Percentiles rank a stretch among this genome's conserved stretches.
Evolutionary conservation across 2,113 vertebrate genomes (phyloP).

Genomic region (Aspidoscelis tigris): DNA sequence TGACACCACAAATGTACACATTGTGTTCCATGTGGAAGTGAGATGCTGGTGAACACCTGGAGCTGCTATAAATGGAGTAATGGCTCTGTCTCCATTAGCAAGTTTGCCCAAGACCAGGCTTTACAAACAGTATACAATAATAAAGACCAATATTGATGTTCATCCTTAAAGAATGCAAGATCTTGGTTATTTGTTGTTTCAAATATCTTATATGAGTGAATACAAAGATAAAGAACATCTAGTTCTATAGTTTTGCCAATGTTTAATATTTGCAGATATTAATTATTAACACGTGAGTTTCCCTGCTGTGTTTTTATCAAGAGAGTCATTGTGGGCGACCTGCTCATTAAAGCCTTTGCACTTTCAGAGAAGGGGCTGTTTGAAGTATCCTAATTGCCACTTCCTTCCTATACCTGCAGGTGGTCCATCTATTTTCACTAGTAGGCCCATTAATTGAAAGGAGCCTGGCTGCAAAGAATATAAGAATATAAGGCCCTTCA

Average conservation of each 20-base stretch:
- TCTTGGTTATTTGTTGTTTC: background rate
- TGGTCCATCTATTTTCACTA: slow-evolving; percentile 33
- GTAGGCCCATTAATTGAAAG: slow-evolving; percentile 51
- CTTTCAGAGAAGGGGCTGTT: background rate
- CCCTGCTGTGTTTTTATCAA: background rate
- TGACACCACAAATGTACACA: too few relatives aligned
- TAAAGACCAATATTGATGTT: background rate
- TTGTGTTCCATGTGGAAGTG: too few relatives aligned
- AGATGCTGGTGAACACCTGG: too few relatives aligned
- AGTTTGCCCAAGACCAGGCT: background rate
- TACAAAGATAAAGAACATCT: background rate
- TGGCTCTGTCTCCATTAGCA: background rate
- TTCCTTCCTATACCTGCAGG: slow-evolving; percentile 44
- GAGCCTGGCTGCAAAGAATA: slow-evolving; percentile 39
- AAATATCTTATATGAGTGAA: background rate
- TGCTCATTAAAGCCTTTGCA: slow-evolving; percentile 16
- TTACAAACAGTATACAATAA: background rate
- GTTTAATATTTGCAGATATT: background rate
- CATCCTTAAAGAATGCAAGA: background rate
- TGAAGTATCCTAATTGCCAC: slow-evolving; percentile 29
- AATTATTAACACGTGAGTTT: background rate
- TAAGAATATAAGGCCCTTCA: slow-evolving; percentile 45
- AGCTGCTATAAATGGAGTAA: too few relatives aligned
- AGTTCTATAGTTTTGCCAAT: background rate
- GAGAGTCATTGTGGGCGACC: background rate